Conservation (phyloP, 2,797 vertebrate species). For the Acanthornis magna region DNA sequence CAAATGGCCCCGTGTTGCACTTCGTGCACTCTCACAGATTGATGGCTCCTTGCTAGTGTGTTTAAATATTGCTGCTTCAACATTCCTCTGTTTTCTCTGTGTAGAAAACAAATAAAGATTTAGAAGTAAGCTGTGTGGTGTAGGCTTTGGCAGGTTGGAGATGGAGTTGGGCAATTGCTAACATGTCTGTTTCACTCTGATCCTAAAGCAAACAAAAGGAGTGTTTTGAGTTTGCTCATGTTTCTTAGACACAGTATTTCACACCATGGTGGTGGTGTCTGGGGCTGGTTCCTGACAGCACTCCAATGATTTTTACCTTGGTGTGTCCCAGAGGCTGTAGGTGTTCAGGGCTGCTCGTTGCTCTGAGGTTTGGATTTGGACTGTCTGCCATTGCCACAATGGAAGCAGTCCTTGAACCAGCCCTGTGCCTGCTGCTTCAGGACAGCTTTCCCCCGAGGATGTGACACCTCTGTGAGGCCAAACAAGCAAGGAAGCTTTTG, state of each 20-base stretch:
- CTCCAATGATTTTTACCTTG: background rate
- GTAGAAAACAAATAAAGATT: conserved; percentile 61
- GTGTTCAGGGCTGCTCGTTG: background rate
- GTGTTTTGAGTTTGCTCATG: rapidly evolving
- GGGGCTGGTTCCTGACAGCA: background rate
- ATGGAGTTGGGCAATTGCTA: background rate
- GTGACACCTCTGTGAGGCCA: rapidly evolving
- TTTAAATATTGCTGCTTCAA: conserved; percentile 40
- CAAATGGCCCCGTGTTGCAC: background rate
- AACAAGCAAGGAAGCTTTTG: background rate
- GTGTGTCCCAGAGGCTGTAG: background rate
- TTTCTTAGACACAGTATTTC: background rate
- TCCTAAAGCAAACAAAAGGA: background rate
- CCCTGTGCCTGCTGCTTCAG: background rate
- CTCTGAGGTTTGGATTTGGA: background rate
- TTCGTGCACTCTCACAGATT: background rate
- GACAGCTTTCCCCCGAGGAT: background rate
- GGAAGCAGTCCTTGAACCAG: background rate
- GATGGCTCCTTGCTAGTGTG: conserved; percentile 23
- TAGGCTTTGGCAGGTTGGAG: background rate
- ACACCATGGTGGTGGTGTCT: rapidly evolving
- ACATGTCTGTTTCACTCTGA: rapidly evolving
- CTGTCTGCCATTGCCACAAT: rapidly evolving
- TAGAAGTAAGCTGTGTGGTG: conserved; percentile 26
- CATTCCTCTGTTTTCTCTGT: conserved; percentile 57